Conservation (phyloP, 2,888 invertebrate species). For the Acleris cristana region DNA sequence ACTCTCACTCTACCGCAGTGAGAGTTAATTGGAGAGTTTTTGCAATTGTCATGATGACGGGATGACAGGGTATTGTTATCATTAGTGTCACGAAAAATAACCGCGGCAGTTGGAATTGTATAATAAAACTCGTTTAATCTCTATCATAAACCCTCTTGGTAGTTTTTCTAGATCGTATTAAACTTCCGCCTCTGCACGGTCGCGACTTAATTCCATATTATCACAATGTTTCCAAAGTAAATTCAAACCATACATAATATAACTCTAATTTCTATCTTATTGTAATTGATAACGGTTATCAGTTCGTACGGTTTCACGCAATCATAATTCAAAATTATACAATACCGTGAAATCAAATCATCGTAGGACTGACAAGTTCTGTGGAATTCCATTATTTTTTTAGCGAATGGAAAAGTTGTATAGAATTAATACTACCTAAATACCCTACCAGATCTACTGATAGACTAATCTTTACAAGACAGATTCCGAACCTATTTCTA, state of each 20-base stretch:
- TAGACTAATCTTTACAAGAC: no score
- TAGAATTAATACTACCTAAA: no score
- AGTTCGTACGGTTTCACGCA: slow-evolving; percentile 4
- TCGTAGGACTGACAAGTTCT: background rate
- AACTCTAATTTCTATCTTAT: slow-evolving; percentile 23
- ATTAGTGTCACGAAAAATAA: no score
- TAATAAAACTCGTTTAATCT: slow-evolving; percentile 2
- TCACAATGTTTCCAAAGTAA: slow-evolving; percentile 23
- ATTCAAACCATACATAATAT: slow-evolving; percentile 11
- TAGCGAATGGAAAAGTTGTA: no score
- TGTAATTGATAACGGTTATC: slow-evolving; percentile 35
- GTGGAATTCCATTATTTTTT: no score
- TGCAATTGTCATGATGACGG: no score
- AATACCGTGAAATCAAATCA: slow-evolving; percentile 2
- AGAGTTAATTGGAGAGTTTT: no score
- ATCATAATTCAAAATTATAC: background rate
- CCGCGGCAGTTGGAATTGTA: no score
- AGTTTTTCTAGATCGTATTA: background rate
- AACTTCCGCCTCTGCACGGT: slow-evolving; percentile 2
- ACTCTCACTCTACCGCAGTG: no score
- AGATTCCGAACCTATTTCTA: no score
- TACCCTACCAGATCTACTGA: no score
- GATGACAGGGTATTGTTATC: no score
- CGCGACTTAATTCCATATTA: slow-evolving; percentile 5
- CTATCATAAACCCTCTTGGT: background rate